Evolutionary conservation across 2,113 vertebrate species (phyloP).

Genomic region (Psephotus haematonotus): DNA sequence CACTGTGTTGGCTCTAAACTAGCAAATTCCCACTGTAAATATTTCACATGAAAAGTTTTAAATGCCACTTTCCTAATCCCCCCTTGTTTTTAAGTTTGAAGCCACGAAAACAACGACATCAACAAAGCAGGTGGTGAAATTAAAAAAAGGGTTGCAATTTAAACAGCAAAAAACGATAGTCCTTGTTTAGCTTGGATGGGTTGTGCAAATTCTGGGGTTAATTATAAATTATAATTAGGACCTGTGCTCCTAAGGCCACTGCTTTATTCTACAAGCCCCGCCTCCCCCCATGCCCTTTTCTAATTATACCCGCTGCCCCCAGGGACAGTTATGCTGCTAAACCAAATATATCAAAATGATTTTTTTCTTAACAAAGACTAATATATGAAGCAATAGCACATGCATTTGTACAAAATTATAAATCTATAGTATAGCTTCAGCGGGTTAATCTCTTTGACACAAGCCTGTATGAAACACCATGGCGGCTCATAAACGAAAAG

Average conservation of each 20-base stretch:
- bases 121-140: conserved; percentile 59
- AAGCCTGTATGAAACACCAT: conserved; percentile 34
- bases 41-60: conserved; percentile 54
- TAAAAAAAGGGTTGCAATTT: conserved; percentile 10
- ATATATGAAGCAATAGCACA: conserved; percentile 65
- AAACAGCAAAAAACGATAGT: conserved; percentile 53
- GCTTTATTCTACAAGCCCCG: conserved; percentile 71
- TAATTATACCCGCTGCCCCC: conserved; percentile 76
- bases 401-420: conserved; percentile 63
- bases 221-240: conserved; percentile 79
- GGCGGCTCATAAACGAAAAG: conserved; percentile 25
- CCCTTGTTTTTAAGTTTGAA: conserved; percentile 60
- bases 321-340: conserved; percentile 77
- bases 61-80: conserved; percentile 42
- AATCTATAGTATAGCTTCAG: conserved; percentile 34
- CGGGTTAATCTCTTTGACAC: conserved; percentile 64
- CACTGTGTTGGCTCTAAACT: conserved; percentile 21
- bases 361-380: conserved; percentile 74
- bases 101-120: conserved; percentile 48
- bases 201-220: conserved; percentile 66
- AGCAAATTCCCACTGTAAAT: conserved; percentile 48
- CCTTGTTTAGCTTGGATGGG: conserved; percentile 50
- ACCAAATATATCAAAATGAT: conserved; percentile 82
- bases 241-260: conserved; percentile 70
- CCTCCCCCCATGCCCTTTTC: conserved; percentile 70